Evolutionary conservation across 2,888 invertebrate species (phyloP).

Genomic region (Chelonus formosanus): DNA sequence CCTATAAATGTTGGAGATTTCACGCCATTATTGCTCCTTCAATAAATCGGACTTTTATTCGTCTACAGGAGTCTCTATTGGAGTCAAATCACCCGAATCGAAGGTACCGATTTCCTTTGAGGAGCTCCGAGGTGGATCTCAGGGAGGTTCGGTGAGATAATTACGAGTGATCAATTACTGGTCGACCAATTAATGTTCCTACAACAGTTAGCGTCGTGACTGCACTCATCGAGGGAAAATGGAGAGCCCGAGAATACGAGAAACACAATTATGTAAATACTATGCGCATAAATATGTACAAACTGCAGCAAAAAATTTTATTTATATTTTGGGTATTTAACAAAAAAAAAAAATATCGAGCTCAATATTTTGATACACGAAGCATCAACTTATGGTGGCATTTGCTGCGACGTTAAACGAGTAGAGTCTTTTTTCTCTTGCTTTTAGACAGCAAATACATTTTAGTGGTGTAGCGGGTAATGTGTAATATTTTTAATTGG

Average conservation of each 20-base stretch:
- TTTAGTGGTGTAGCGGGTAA: slow-evolving; percentile 61
- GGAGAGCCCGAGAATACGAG: neutral
- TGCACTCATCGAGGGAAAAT: slow-evolving; percentile 1
- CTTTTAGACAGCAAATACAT: slow-evolving; percentile 63
- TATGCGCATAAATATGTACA: neutral
- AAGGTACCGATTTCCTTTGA: slow-evolving; percentile 30
- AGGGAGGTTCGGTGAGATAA: slow-evolving; percentile 31
- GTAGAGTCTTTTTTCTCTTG: slow-evolving; percentile 44
- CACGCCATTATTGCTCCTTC: slow-evolving; percentile 13
- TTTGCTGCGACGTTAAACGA: slow-evolving; percentile 16
- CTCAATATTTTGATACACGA: too few relatives aligned
- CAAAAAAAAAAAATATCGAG: neutral
- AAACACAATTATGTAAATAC: slow-evolving; percentile 1
- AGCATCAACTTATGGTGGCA: too few relatives aligned
- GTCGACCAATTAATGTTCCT: slow-evolving; percentile 41
- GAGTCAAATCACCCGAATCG: slow-evolving; percentile 7
- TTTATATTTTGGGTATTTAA: neutral
- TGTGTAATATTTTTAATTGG: slow-evolving; percentile 66
- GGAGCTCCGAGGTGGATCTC: slow-evolving; percentile 26
- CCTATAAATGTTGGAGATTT: slow-evolving; percentile 1
- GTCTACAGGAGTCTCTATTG: slow-evolving; percentile 5
- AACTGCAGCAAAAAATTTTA: neutral
- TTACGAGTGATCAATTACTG: slow-evolving; percentile 43
- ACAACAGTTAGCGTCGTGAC: slow-evolving; percentile 3
- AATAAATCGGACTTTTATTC: slow-evolving; percentile 2